Conservation (phyloP, 2,888 invertebrate species). For the Neoscelio sp. region DNA sequence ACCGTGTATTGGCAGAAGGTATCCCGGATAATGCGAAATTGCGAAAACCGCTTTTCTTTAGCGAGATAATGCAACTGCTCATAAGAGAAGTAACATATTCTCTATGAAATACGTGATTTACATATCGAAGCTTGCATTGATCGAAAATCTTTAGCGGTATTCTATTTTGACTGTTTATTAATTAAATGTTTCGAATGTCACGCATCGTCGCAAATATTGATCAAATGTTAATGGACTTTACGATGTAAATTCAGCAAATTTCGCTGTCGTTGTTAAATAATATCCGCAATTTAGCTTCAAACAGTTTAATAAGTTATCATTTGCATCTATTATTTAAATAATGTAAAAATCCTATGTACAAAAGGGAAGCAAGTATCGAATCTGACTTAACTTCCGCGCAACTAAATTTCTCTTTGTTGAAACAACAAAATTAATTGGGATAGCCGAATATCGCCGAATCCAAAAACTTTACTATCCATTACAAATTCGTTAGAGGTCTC, state of each 20-base stretch:
- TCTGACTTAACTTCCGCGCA: conserved; percentile 10
- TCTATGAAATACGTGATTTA: neutral
- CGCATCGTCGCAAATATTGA: too few relatives aligned
- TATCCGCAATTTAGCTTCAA: too few relatives aligned
- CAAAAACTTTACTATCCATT: conserved; percentile 16
- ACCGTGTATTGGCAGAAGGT: conserved; percentile 37
- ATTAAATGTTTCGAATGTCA: too few relatives aligned
- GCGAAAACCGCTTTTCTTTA: conserved; percentile 23
- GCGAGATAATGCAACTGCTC: conserved; percentile 7
- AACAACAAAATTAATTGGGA: conserved; percentile 45
- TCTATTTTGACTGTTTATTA: conserved; percentile 1
- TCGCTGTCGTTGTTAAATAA: too few relatives aligned
- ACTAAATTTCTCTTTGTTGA: conserved; percentile 14
- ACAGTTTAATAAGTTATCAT: too few relatives aligned
- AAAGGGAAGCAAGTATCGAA: too few relatives aligned
- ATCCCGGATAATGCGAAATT: conserved; percentile 32
- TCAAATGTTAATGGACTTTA: too few relatives aligned
- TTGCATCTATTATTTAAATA: too few relatives aligned
- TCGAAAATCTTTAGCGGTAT: neutral
- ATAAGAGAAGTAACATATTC: conserved; percentile 6
- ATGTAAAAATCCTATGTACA: too few relatives aligned
- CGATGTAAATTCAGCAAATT: too few relatives aligned
- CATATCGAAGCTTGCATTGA: conserved; percentile 6
- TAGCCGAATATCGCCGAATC: conserved; percentile 22
- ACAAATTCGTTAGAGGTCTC: conserved; percentile 25